Evolutionary conservation across 2,888 invertebrate genomes (phyloP).

Genomic region (Eutolmus rufibarbis): DNA sequence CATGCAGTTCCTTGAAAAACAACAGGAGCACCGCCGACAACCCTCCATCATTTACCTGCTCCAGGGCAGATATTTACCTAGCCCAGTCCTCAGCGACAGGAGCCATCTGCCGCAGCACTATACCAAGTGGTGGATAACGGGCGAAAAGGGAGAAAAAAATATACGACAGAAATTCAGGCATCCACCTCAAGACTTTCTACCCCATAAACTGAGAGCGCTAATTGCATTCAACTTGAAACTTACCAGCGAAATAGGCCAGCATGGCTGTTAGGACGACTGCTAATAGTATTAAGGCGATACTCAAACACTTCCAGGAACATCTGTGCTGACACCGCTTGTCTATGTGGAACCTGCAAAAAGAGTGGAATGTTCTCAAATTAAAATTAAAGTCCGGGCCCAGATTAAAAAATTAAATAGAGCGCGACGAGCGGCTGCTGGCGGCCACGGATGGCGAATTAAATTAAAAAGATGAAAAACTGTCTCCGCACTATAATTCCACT

Average conservation of each 20-base stretch:
- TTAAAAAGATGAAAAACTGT: conserved; percentile 30
- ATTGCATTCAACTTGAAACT: conserved; percentile 58
- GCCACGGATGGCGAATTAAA: conserved; percentile 12
- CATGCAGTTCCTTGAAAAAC: neutral
- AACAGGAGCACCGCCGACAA: neutral
- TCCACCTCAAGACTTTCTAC: conserved; percentile 33
- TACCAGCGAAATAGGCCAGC: conserved; percentile 95
- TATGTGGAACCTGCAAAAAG: conserved; percentile 75
- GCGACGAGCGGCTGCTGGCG: neutral
- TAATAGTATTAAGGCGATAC: conserved; percentile 90
- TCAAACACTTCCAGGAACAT: conserved; percentile 96
- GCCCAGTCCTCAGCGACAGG: neutral
- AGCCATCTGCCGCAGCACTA: conserved; percentile 3
- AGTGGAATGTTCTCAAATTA: conserved; percentile 40
- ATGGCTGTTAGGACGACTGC: conserved; percentile 90
- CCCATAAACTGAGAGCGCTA: conserved; percentile 22
- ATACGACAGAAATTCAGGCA: neutral
- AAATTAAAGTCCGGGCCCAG: conserved; percentile 18
- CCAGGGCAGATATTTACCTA: neutral
- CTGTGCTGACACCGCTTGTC: conserved; percentile 92
- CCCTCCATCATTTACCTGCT: neutral
- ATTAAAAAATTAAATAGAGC: conserved; percentile 33
- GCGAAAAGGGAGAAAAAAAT: neutral
- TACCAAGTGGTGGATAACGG: neutral
- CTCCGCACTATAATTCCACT: conserved; percentile 27